phyloP scores from a whole-genome alignment of 2,113 vertebrate species.

The Solea senegalensis region DNA sequence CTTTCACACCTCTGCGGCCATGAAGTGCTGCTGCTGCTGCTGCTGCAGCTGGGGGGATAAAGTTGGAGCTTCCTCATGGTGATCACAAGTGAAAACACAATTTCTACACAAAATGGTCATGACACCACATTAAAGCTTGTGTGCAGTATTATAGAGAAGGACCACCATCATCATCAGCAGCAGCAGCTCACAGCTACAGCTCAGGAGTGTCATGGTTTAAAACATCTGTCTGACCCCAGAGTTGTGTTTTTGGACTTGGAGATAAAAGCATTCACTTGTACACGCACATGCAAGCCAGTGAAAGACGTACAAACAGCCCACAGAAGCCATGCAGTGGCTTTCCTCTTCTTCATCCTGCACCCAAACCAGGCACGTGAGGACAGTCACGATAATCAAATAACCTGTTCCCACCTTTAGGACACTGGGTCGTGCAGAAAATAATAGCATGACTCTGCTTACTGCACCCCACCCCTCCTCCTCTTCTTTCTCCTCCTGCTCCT shows the following conservation, averaged over 20 bases:
- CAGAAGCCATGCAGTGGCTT: conserved; percentile 39
- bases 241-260: conserved; percentile 33
- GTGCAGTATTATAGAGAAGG: not conserved
- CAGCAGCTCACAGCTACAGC: not conserved
- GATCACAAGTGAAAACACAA: conserved; percentile 17
- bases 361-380: conserved; percentile 20
- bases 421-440: conserved; percentile 55
- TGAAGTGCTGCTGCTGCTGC: conserved; percentile 11
- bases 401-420: conserved; percentile 50
- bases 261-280: conserved; percentile 10
- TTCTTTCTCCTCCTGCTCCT: conserved; percentile 57
- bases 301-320: conserved; percentile 8
- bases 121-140: not conserved
- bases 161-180: not conserved
- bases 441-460: conserved; percentile 72
- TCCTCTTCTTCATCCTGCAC: not conserved
- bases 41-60: conserved; percentile 1
- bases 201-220: not conserved
- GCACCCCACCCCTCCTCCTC: conserved; percentile 66
- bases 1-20: conserved; percentile 68
- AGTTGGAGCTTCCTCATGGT: conserved; percentile 35
- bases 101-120: not conserved
- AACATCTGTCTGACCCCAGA: conserved; percentile 16
- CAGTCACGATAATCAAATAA: not conserved
- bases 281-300: conserved; percentile 29